Base-by-base conservation (phyloP, 2,113 vertebrate species). In the Cryptomyrus ogoouensis region DNA sequence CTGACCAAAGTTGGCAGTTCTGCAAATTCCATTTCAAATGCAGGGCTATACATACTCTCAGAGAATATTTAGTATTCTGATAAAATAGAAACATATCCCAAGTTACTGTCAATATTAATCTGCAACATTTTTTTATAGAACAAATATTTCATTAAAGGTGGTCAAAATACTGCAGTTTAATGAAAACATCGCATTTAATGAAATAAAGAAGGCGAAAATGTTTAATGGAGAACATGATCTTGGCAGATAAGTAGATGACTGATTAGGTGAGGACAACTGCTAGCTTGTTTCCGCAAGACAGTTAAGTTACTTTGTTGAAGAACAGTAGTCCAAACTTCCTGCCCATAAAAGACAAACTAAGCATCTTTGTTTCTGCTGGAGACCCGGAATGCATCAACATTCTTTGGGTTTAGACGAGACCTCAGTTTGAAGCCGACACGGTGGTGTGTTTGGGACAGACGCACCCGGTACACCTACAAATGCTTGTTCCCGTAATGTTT, bases 271-370 rank as follows among this genome's bases (percentile, higher is more conserved):
- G 35, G 74, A 80, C 74, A 80, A 42, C 74, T 42, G 74, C 9
- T 13, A 70, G 10, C 27, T 70, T 70, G 62, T 70, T 70, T 70
- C 27, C 10, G 53, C 53, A 21, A 56, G 53, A 56, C 53, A 56
- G 27, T 70, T 31, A 70, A 31, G 62, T 80, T 42, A 80, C 35
- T 80, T 80, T 80, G 74, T 21, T 21, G 35, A 80, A 17, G 35
- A 84, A 84, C 39, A 84, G 42, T 46, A 84, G 83, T 10, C 21
- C 24, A 31, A 62, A 88, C 49, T 56, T 42, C 39, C 52, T 58
- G 31, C 87, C 35, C 87, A 56, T 62, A 52, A 88, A 53, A 88
- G 31, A 56, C 83, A 84, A 84, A 84, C 83, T 24, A 84, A 47
- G 44, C 83, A 84, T 84, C 44, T 84, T 47, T 84, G 83, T 84